Evolutionary conservation across 1,140 invertebrate genomes (phyloP).

Genomic region (Tetraneura akinire): DNA sequence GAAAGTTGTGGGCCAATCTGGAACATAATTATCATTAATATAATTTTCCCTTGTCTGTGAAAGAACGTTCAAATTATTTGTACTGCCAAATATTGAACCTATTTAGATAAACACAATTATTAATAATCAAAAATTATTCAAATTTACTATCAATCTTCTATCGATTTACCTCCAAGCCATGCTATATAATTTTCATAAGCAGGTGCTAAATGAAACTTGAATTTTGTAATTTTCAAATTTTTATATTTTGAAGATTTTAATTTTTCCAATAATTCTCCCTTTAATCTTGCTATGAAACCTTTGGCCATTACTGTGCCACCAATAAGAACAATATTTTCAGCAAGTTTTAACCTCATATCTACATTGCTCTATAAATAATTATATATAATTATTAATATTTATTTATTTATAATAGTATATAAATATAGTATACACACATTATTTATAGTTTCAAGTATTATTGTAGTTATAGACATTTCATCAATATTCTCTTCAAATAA

Average conservation of each 20-base stretch:
- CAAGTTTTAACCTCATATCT: constrained; percentile 72
- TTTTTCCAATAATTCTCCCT: constrained; percentile 72
- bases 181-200: constrained; percentile 81
- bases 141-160: neutral
- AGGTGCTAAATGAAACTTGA: constrained; percentile 77
- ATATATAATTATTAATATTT: neutral
- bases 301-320: constrained; percentile 81
- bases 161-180: constrained; percentile 76
- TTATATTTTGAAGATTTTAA: constrained; percentile 68
- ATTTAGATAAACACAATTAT: neutral
- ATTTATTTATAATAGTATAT: neutral
- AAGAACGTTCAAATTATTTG: constrained; percentile 44
- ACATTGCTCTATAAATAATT: constrained; percentile 69
- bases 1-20: constrained; percentile 41
- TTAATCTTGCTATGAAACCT: constrained; percentile 76
- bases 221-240: constrained; percentile 67
- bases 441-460: constrained; percentile 79
- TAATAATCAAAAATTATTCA: no score
- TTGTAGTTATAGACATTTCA: constrained; percentile 77
- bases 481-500: constrained; percentile 85
- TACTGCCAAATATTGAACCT: constrained; percentile 45
- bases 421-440: constrained; percentile 62
- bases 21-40: constrained; percentile 27
- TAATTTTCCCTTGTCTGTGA: constrained; percentile 45
- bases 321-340: constrained; percentile 80